Percentiles rank a stretch among this genome's conserved stretches.
Conservation (phyloP, 2,113 vertebrate genomes). For the Gasterosteus nipponicus region DNA sequence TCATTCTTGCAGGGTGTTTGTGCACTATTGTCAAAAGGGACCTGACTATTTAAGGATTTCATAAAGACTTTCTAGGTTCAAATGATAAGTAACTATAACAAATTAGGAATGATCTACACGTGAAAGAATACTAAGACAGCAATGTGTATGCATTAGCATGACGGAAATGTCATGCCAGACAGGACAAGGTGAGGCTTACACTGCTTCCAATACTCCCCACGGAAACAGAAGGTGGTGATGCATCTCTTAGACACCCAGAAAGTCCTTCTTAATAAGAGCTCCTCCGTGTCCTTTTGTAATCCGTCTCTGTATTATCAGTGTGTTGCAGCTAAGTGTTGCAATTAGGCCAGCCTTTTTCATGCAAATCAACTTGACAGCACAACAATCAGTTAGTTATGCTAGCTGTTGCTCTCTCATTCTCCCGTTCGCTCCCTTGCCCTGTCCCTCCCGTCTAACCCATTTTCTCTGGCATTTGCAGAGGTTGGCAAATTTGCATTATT, state of each 20-base stretch:
- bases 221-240: slow-evolving; percentile 57
- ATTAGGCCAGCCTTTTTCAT: slow-evolving; percentile 84
- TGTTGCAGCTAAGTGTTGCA: slow-evolving; percentile 82
- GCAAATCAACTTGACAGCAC: slow-evolving; percentile 84
- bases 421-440: slow-evolving; percentile 50
- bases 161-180: slow-evolving; percentile 58
- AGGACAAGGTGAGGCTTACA: slow-evolving; percentile 39
- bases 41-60: not conserved
- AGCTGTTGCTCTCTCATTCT: slow-evolving; percentile 69
- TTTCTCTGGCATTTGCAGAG: slow-evolving; percentile 79
- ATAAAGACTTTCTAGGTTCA: slow-evolving; percentile 26
- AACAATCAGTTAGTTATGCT: slow-evolving; percentile 82
- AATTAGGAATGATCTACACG: slow-evolving; percentile 54
- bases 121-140: slow-evolving; percentile 39
- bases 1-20: slow-evolving; percentile 1
- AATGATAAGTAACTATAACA: slow-evolving; percentile 18
- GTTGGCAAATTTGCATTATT: slow-evolving; percentile 82
- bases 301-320: slow-evolving; percentile 79
- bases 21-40: not conserved
- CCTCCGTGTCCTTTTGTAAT: slow-evolving; percentile 72
- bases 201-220: slow-evolving; percentile 36
- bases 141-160: slow-evolving; percentile 38
- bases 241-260: slow-evolving; percentile 63
- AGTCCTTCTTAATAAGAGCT: slow-evolving; percentile 77
- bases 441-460: slow-evolving; percentile 58